Evolutionary conservation across 1,140 invertebrate species (phyloP).

Genomic region (Vanessa atalanta): DNA sequence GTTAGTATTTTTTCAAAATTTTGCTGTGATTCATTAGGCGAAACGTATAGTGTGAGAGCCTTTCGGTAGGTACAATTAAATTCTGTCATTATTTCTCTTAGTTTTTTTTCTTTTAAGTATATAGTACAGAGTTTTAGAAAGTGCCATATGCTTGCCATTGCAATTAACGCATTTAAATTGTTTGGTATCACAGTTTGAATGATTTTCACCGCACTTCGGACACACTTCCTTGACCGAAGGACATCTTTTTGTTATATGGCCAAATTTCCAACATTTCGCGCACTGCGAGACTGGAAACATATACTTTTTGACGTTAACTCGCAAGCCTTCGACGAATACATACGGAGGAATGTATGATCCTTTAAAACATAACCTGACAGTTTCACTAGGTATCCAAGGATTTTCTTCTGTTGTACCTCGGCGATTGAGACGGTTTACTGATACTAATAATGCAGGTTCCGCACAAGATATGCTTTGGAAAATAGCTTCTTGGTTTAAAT

Average conservation of each 20-base stretch:
- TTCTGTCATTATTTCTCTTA: slow-evolving; percentile 29
- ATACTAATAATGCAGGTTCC: slow-evolving; percentile 1
- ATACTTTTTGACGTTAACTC: slow-evolving; percentile 35
- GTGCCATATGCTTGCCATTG: slow-evolving; percentile 27
- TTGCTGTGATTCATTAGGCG: slow-evolving; percentile 7
- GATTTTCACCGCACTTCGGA: slow-evolving; percentile 27
- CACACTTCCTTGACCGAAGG: slow-evolving; percentile 16
- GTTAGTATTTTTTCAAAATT: background rate
- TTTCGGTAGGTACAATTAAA: slow-evolving; percentile 21
- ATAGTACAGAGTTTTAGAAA: slow-evolving; percentile 19
- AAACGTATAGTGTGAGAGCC: slow-evolving; percentile 21
- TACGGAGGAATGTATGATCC: slow-evolving; percentile 24
- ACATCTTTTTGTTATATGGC: slow-evolving; percentile 22
- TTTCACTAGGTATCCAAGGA: slow-evolving; percentile 29
- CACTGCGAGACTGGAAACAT: slow-evolving; percentile 34
- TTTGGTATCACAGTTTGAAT: slow-evolving; percentile 26
- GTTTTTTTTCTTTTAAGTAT: slow-evolving; percentile 26
- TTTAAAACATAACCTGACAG: slow-evolving; percentile 33
- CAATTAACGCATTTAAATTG: slow-evolving; percentile 30
- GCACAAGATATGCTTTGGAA: slow-evolving; percentile 18
- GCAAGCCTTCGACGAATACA: slow-evolving; percentile 18
- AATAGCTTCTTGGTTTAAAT: slow-evolving; percentile 19
- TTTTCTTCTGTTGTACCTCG: background rate
- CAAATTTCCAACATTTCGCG: slow-evolving; percentile 25
- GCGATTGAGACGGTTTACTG: slow-evolving; percentile 21